These are phyloP conservation scores for Lepilemur septentrionalis DNA, from an alignment of 2,797 vertebrate genomes.

Conservation along the genomic window DNA sequence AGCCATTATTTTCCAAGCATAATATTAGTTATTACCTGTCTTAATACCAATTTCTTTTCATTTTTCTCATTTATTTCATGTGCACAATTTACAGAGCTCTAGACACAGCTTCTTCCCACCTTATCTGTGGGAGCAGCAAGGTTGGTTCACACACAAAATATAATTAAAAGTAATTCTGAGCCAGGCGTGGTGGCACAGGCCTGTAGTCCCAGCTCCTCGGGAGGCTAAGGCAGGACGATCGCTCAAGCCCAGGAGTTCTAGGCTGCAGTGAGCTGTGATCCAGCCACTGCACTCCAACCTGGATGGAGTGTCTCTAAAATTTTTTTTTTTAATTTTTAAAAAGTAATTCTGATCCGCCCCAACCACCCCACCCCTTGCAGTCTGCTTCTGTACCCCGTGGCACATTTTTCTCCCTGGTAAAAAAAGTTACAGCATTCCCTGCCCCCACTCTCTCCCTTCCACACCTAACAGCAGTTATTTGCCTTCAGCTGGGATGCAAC, in stretches of 20 bases:
- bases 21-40: background rate
- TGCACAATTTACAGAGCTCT: background rate
- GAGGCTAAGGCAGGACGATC: no score
- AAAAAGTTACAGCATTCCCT: background rate
- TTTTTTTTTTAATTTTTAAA: no score
- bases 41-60: background rate
- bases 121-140: background rate
- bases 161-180: background rate
- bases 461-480: background rate
- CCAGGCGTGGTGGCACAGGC: no score
- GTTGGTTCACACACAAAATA: background rate
- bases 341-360: background rate
- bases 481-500: background rate
- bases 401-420: background rate
- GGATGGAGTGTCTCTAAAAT: no score
- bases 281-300: no score
- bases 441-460: background rate
- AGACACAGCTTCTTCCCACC: background rate
- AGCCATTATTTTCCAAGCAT: background rate
- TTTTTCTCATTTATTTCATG: background rate
- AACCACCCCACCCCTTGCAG: background rate
- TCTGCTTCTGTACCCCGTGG: background rate
- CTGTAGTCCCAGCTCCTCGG: no score
- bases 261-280: no score
- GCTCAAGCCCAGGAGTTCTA: no score